Conservation (phyloP, 2,113 vertebrate species). For the Myocastor coypus region DNA sequence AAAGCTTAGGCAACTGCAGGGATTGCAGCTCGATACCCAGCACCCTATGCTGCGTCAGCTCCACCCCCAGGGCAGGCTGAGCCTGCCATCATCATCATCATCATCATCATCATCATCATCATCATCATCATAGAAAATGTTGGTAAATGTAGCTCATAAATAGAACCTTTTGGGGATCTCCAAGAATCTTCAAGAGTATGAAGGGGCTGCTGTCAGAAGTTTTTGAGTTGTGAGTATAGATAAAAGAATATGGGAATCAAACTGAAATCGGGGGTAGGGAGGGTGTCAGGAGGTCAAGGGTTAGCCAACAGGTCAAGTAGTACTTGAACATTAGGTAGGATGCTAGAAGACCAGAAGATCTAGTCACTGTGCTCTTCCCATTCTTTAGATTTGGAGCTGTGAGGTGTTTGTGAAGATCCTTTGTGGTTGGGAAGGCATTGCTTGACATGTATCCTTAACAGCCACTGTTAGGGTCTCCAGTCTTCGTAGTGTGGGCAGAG, state of each 20-base stretch:
- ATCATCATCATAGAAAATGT: too few species aligned
- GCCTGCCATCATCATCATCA: too few species aligned
- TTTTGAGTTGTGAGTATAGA: neutral
- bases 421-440: neutral
- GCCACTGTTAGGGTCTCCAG: neutral
- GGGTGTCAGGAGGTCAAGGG: neutral
- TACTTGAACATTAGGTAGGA: too few species aligned
- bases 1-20: too few species aligned
- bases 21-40: too few species aligned
- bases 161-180: neutral
- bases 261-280: neutral
- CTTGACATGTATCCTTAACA: rapidly evolving
- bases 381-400: neutral
- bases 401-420: neutral
- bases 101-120: too few species aligned
- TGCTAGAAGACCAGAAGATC: neutral
- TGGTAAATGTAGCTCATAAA: neutral
- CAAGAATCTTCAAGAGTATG: neutral
- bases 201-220: neutral
- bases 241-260: neutral
- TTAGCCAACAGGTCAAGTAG: neutral
- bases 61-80: too few species aligned
- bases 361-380: rapidly evolving
- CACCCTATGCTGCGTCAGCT: too few species aligned
- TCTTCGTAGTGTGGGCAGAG: neutral